Evolutionary conservation across 2,113 vertebrate genomes (phyloP).

Genomic region (Oryzias celebensis): DNA sequence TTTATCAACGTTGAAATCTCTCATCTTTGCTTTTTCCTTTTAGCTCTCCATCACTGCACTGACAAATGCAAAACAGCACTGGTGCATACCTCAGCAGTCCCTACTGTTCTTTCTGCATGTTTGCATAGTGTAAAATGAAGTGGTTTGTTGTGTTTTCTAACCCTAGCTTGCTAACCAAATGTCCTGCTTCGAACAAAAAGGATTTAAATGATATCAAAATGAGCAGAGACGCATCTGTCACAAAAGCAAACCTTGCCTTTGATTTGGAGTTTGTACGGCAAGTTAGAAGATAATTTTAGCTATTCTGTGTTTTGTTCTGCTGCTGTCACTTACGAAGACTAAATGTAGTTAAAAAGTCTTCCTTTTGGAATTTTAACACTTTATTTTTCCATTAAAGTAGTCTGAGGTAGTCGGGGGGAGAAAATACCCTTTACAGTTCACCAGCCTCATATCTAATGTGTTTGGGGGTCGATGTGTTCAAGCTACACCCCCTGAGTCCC

Average conservation of each 20-base stretch:
- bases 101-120: constrained; percentile 24
- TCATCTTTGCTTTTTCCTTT: constrained; percentile 1
- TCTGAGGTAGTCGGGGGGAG: neutral
- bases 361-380: too few species aligned
- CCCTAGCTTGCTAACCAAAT: constrained; percentile 56
- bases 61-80: constrained; percentile 54
- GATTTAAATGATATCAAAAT: constrained; percentile 68
- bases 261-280: neutral
- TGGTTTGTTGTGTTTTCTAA: constrained; percentile 37
- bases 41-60: constrained; percentile 19
- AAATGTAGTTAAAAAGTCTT: too few species aligned
- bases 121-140: constrained; percentile 56
- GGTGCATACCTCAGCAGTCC: constrained; percentile 15
- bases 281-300: too few species aligned
- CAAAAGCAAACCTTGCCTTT: neutral
- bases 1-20: constrained; percentile 23
- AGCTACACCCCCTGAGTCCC: constrained; percentile 44
- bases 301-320: too few species aligned
- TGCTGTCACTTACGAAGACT: too few species aligned
- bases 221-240: constrained; percentile 5
- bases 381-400: neutral
- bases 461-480: constrained; percentile 49
- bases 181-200: constrained; percentile 8
- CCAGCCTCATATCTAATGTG: constrained; percentile 44
- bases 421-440: constrained; percentile 38